Evolutionary conservation across 2,797 vertebrate species (phyloP), one percentile per base, ranked within the genome.

Genomic region (Sciurus carolinensis): DNA sequence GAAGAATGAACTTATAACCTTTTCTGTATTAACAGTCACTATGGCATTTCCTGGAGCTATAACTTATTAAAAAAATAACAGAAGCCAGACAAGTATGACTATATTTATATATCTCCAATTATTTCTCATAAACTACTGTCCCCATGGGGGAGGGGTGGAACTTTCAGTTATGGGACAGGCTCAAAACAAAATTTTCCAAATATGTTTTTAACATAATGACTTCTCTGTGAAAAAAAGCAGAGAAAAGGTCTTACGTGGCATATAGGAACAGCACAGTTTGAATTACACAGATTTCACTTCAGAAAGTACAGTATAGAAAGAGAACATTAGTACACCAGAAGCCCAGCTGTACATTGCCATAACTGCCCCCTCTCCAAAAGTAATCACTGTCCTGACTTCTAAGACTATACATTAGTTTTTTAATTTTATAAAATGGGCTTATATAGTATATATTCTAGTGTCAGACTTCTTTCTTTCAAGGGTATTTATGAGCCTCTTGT

Each of bases 1-100:
- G 98, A 98, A 97, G 95, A 97, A 91, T 98, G 98, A 98, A 98
- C 98, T 98, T 96, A 3, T n/a, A 98, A 98, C 98, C 98, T 97
- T 92, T 95, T 95, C 97, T 87, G 76, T 52, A 90, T 94, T 96
- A 94, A 96, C 96, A 98, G 81, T 95, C 98, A 96, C 96, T 91
- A 84, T 3, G 95, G 97, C 83, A 97, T 97, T 98, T 95, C 96
- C 98, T 93, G 59, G 22, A 83, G 86, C 86, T 83, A 4, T 17
- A 95, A 88, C 44, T 94, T 96, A 86, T 94, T 67, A 69, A 96
- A 97, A 52, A 88, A 96, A 86, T 83, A 97, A 97, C 87, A 97
- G 24, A 93, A 98, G 76, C 72, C 83, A 94, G 83, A 54, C 1
- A 59, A 88, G 36, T 72, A 54, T 77, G 44, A 95, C 92, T 73